phyloP scores from a whole-genome alignment of 2,113 vertebrate species.

The Macroglossus sobrinus region DNA sequence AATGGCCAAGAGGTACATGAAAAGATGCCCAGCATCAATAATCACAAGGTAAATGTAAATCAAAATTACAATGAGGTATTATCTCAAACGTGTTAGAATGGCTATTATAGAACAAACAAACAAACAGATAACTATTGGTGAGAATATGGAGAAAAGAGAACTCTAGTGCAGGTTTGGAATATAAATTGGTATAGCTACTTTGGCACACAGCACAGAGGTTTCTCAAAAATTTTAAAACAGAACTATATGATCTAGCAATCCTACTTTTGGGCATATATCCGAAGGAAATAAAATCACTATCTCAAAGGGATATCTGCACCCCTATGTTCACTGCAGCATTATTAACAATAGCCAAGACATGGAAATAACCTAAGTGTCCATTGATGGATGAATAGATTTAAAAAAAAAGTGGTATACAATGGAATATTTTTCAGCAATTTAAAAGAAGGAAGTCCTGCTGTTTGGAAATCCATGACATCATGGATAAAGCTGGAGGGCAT shows the following conservation, averaged over 20 bases:
- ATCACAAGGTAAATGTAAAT: background rate
- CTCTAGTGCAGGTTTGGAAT: background rate
- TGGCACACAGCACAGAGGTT: background rate
- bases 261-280: background rate
- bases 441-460: background rate
- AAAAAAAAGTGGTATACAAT: background rate
- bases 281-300: background rate
- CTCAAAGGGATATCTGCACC: background rate
- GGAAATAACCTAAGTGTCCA: background rate
- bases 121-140: background rate
- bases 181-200: background rate
- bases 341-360: background rate
- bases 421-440: background rate
- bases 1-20: background rate
- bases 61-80: background rate
- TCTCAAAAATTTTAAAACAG: background rate
- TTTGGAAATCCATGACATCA: background rate
- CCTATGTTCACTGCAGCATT: background rate
- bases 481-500: background rate
- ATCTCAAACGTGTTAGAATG: background rate
- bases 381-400: background rate
- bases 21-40: background rate
- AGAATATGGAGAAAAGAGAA: background rate
- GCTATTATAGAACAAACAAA: background rate
- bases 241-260: background rate